Base-by-base conservation (phyloP, 2,888 invertebrate genomes). In the Drosophila seclusa region DNA sequence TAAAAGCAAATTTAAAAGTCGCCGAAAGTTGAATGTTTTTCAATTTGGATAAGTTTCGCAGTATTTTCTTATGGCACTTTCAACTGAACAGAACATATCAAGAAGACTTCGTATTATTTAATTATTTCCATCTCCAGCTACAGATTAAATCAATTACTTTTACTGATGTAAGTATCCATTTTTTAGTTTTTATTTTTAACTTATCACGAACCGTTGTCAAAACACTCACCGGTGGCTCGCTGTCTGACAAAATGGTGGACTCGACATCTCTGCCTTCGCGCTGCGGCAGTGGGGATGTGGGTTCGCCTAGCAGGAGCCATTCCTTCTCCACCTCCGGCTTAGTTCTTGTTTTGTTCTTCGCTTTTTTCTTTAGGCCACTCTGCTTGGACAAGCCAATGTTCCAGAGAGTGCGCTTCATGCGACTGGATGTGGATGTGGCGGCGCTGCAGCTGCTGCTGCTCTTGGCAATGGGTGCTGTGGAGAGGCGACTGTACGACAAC, bases 241-340 rank as follows among this genome's bases (percentile, higher is more conserved):
- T 87, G 85, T 93, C 93, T 0, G 93, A 92, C 40, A 93, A 68
- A 53, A 93, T 91, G 6, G 92, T 91, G 0, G 93, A 93, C 69
- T 93, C 93, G 16, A 91, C 90, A 81, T 93, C 92, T 18, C 90
- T 78, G 31, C 89, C 78, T 68, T 91, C 92, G 2, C 92, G 81
- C 42, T 91, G 90, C 0, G 93, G 92, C 68, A 92, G 91, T 0
- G 93, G 93, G 18, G 93, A 93, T 7, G 93, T 92, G 4, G 93
- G 93, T 59, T 93, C 93, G 5, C 93, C 93, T 34, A 93, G 76
- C 11, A 93, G 82, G 8, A 93, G 71, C 93, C 93, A 93, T 69
- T 93, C 93, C 70, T 92, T 92, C 70, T 93, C 93, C 27, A 92
- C 88, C 68, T 93, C 93, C 32, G 92, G 89, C 27, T 92, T 92